Evolutionary conservation across 2,113 vertebrate genomes (phyloP).

Genomic region (Neoarius graeffei): DNA sequence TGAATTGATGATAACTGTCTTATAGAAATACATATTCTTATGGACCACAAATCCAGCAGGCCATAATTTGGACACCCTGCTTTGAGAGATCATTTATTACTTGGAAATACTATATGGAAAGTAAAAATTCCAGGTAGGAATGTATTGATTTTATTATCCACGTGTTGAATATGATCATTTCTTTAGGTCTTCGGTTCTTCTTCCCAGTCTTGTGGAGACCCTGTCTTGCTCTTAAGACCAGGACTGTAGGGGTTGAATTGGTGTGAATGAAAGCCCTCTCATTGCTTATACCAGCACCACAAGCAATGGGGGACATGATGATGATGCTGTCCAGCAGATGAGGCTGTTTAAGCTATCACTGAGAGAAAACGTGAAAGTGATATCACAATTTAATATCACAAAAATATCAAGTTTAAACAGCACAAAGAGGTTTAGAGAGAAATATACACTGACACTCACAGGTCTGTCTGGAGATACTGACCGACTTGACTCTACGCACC

Average conservation of each 20-base stretch:
- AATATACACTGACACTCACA: constrained; percentile 15
- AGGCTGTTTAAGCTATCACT: not conserved
- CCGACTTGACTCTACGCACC: not conserved
- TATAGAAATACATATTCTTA: no score
- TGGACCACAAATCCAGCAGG: not conserved
- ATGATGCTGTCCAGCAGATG: constrained; percentile 25
- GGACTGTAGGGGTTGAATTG: not conserved
- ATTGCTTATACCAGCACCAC: not conserved
- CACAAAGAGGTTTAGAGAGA: not conserved
- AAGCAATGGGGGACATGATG: not conserved
- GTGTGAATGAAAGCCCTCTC: not conserved
- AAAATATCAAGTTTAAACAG: not conserved
- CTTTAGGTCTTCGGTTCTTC: not conserved
- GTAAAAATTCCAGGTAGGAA: not conserved
- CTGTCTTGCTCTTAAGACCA: not conserved
- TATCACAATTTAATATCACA: not conserved
- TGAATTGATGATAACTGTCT: not conserved
- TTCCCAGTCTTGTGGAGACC: not conserved
- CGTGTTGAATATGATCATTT: not conserved
- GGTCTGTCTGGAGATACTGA: constrained; percentile 28
- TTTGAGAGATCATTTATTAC: no score
- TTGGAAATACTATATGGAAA: not conserved
- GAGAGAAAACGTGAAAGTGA: not conserved
- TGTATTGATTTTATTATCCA: not conserved
- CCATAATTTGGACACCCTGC: not conserved